phyloP scores from a whole-genome alignment of 2,888 invertebrate genomes.

The Operophtera brumata region DNA sequence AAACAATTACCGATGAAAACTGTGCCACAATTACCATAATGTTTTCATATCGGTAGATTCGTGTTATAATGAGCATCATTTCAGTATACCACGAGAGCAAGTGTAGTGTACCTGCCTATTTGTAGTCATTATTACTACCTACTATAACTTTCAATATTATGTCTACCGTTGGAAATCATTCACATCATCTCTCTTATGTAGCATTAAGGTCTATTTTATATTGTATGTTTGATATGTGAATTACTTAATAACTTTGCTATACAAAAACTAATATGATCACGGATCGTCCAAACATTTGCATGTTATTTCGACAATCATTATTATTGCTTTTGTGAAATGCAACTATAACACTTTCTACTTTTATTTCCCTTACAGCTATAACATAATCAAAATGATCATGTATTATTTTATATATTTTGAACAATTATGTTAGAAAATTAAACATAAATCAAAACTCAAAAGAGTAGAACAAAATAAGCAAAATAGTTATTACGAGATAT shows the following conservation, averaged over 20 bases:
- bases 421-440: too few relatives aligned
- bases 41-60: constrained; percentile 19
- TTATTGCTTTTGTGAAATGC: constrained; percentile 20
- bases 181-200: not conserved
- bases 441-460: too few relatives aligned
- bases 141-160: not conserved
- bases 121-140: constrained; percentile 14
- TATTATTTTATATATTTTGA: too few relatives aligned
- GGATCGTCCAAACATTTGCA: constrained; percentile 33
- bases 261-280: constrained; percentile 23
- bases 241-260: not conserved
- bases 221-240: not conserved
- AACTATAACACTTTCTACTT: constrained; percentile 1
- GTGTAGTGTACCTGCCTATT: constrained; percentile 26
- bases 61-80: constrained; percentile 26
- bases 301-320: constrained; percentile 31
- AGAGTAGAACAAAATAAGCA: too few relatives aligned
- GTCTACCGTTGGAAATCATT: not conserved
- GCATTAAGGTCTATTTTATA: not conserved
- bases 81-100: constrained; percentile 28
- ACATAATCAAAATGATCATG: too few relatives aligned
- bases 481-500: too few relatives aligned
- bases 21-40: constrained; percentile 12
- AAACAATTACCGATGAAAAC: constrained; percentile 15
- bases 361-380: not conserved